A percentile compares a stretch with the other conserved stretches of the same genome.
Conservation (phyloP, 2,888 invertebrate species). For the Xanthia icteritia region DNA sequence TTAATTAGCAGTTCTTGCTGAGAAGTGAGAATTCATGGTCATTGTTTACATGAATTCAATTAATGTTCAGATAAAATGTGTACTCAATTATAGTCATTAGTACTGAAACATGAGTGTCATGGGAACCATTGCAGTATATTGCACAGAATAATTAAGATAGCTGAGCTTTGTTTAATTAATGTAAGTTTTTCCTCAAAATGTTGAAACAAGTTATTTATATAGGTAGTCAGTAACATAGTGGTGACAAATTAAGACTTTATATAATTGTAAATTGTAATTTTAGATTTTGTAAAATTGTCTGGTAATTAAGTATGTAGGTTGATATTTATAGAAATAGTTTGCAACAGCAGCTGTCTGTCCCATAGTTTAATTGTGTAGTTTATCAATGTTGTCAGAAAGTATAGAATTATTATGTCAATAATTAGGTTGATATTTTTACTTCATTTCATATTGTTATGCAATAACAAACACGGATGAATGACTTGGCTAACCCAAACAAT, state of each 20-base stretch:
- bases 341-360: neutral
- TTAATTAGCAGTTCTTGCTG: conserved; percentile 24
- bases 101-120: conserved; percentile 36
- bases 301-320: neutral
- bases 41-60: conserved; percentile 42
- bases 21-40: conserved; percentile 32
- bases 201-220: conserved; percentile 17
- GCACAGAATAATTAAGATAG: conserved; percentile 23
- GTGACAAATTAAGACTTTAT: conserved; percentile 2
- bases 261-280: neutral
- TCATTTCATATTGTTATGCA: neutral
- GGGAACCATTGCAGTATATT: conserved; percentile 33
- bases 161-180: conserved; percentile 10
- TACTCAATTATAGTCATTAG: conserved; percentile 23
- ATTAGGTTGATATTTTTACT: neutral
- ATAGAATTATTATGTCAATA: conserved; percentile 3
- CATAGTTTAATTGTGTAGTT: neutral
- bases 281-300: conserved; percentile 2
- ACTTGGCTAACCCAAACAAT: neutral
- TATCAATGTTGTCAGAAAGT: neutral
- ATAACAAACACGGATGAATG: neutral
- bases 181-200: conserved; percentile 52
- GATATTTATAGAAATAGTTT: neutral
- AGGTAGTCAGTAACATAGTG: conserved; percentile 13
- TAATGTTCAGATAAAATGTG: conserved; percentile 24